A percentile compares a stretch with the other conserved stretches of the same genome.
Conservation (phyloP, 2,888 invertebrate genomes). For the Lymantria monacha region DNA sequence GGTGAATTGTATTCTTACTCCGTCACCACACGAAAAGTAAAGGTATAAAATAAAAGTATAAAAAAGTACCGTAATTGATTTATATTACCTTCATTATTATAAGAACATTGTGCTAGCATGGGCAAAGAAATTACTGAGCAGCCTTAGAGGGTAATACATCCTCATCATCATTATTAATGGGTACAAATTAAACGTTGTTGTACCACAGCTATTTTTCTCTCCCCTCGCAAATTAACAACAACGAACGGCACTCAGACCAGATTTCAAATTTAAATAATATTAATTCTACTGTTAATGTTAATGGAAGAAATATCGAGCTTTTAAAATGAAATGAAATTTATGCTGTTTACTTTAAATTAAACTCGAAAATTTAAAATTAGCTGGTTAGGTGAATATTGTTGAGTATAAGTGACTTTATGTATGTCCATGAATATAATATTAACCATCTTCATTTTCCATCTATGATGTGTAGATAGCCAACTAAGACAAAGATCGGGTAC, state of each 20-base stretch:
- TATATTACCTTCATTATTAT: neutral
- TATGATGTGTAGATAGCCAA: no score
- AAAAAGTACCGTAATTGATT: neutral
- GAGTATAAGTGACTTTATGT: no score
- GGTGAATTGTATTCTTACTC: no score
- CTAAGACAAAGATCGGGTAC: no score
- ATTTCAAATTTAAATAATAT: constrained; percentile 50
- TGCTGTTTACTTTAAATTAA: neutral
- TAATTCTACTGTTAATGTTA: constrained; percentile 18
- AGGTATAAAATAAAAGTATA: neutral
- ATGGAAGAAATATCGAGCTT: neutral
- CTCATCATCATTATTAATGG: constrained; percentile 73
- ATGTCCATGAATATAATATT: no score
- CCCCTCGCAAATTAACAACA: constrained; percentile 71
- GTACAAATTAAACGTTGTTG: constrained; percentile 70
- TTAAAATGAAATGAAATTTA: neutral
- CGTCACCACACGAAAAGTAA: no score
- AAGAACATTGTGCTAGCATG: constrained; percentile 7
- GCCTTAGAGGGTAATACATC: constrained; percentile 51
- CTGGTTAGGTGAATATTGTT: no score
- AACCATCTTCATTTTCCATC: no score
- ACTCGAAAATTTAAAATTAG: no score
- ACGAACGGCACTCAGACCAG: constrained; percentile 64
- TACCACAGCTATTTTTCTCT: constrained; percentile 65
- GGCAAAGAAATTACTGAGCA: constrained; percentile 29